Evolutionary conservation across 1,140 invertebrate genomes (phyloP).

Genomic region (Pemphigus obesinymphae): DNA sequence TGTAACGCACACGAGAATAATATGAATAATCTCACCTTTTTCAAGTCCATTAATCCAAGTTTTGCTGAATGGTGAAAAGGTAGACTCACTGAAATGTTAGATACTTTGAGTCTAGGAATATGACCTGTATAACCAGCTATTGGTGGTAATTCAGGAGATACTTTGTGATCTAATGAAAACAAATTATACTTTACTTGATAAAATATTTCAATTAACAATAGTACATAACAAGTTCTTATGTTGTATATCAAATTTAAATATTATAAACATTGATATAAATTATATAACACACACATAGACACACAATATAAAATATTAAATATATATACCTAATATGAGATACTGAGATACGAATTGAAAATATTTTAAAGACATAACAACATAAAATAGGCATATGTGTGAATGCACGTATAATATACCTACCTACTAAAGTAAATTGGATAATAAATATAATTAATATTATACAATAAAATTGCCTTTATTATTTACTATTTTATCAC

Average conservation of each 20-base stretch:
- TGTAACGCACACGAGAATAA: not conserved
- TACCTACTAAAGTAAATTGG: no score
- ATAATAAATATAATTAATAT: no score
- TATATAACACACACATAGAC: no score
- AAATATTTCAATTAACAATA: not conserved
- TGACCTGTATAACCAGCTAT: constrained; percentile 69
- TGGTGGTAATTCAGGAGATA: constrained; percentile 64
- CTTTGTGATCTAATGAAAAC: constrained; percentile 57
- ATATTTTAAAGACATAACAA: no score
- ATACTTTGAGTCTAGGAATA: constrained; percentile 62
- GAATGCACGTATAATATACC: not conserved
- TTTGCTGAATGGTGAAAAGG: constrained; percentile 64
- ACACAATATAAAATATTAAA: no score
- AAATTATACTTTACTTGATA: not conserved
- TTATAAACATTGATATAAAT: not conserved
- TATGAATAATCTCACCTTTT: not conserved
- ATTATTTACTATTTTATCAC: no score
- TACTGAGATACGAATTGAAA: no score
- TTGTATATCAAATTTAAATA: no score
- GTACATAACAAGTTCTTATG: no score
- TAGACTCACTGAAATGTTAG: constrained; percentile 62
- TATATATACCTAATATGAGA: no score
- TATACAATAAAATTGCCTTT: no score
- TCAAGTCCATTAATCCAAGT: constrained; percentile 54
- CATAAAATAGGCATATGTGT: no score